These are phyloP conservation scores for Salpingus planirostris DNA, from an alignment of 2,888 invertebrate species.

Conservation along the genomic window DNA sequence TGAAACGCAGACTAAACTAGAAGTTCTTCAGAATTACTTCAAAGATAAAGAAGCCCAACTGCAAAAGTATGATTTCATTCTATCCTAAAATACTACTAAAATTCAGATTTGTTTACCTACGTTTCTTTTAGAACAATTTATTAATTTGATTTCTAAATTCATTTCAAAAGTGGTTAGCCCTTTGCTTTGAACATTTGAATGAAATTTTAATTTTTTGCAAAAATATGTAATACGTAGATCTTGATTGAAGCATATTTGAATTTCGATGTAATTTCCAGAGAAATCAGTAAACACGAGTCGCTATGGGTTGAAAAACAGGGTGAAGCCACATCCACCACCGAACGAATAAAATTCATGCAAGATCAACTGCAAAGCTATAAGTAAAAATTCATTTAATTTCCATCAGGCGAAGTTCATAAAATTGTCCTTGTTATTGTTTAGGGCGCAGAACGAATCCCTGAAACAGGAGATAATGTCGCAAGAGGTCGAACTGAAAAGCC, in stretches of 20 bases:
- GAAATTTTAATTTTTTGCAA: neutral
- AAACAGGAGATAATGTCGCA: conserved; percentile 82
- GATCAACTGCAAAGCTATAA: conserved; percentile 72
- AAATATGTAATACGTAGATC: neutral
- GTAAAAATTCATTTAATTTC: conserved; percentile 38
- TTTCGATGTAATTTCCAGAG: conserved; percentile 59
- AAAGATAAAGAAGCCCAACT: conserved; percentile 82
- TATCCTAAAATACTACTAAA: too few relatives aligned
- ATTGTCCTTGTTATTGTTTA: conserved; percentile 22
- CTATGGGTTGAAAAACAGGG: conserved; percentile 73
- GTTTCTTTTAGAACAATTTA: too few relatives aligned
- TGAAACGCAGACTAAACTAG: conserved; percentile 74
- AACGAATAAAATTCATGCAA: conserved; percentile 67
- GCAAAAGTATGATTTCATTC: too few relatives aligned
- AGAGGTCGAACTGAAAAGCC: conserved; percentile 59
- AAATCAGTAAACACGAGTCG: conserved; percentile 65
- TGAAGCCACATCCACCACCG: conserved; percentile 70
- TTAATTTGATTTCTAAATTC: too few relatives aligned
- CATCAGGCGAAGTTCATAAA: neutral
- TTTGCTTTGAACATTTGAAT: too few relatives aligned
- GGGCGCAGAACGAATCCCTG: conserved; percentile 51
- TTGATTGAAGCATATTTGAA: neutral
- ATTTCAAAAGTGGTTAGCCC: too few relatives aligned
- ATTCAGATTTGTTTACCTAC: too few relatives aligned
- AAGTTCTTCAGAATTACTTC: conserved; percentile 82